Percentiles rank a stretch among this genome's conserved stretches.
These are phyloP conservation scores for Cyprinodon variegatus DNA, from an alignment of 2,113 vertebrate genomes.

Conservation along the genomic window DNA sequence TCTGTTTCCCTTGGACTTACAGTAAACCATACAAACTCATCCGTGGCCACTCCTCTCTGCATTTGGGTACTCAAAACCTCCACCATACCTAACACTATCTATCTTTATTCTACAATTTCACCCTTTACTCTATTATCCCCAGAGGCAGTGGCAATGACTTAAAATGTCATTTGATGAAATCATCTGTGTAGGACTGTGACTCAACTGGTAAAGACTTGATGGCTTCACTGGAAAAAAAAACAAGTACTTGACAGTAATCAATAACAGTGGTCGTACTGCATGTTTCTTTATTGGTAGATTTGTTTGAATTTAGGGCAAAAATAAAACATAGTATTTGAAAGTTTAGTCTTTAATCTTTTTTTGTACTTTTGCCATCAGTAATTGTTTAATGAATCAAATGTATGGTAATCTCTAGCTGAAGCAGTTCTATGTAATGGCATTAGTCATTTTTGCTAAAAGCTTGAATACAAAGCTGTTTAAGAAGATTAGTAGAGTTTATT, in stretches of 20 bases:
- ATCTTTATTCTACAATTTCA: background rate
- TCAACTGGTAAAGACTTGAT: constrained; percentile 39
- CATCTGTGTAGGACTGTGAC: constrained; percentile 33
- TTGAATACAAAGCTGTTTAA: background rate
- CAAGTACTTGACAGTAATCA: background rate
- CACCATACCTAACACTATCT: background rate
- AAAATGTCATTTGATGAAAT: constrained; percentile 53
- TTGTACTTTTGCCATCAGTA: background rate
- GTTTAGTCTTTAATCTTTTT: background rate
- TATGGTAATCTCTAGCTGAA: background rate
- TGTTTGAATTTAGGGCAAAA: background rate
- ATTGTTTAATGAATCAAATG: background rate
- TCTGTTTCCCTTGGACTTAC: too few species aligned
- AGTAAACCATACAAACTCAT: too few species aligned
- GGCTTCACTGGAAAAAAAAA: constrained; percentile 9
- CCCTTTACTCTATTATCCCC: background rate
- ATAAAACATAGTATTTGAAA: background rate
- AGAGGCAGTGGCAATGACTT: constrained; percentile 31
- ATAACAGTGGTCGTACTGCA: background rate
- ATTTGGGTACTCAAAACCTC: too few species aligned
- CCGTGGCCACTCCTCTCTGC: too few species aligned
- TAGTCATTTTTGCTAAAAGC: background rate
- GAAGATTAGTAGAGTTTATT: background rate
- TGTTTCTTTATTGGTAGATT: background rate
- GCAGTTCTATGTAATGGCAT: background rate